phyloP scores from a whole-genome alignment of 2,888 invertebrate genomes.

The Euproctis similis region DNA sequence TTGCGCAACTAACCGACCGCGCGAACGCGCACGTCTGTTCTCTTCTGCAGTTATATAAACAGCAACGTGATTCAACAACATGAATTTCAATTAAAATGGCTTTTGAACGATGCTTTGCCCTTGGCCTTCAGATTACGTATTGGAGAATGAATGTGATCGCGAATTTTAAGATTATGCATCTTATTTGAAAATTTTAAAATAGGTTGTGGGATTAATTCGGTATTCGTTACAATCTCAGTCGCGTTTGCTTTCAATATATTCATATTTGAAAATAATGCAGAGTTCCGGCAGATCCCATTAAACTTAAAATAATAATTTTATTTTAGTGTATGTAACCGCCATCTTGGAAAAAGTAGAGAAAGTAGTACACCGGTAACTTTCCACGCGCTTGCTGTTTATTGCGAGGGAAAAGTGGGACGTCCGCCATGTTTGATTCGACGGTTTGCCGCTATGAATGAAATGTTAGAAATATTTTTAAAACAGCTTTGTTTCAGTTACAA shows the following conservation, averaged over 20 bases:
- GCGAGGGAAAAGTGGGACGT: constrained; percentile 71
- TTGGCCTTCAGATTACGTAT: constrained; percentile 35
- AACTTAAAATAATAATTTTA: no score
- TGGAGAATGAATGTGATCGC: not conserved
- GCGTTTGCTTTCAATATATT: no score
- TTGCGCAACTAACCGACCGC: constrained; percentile 52
- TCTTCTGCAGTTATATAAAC: constrained; percentile 64
- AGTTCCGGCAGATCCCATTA: no score
- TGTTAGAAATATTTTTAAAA: constrained; percentile 13
- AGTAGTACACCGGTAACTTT: constrained; percentile 74
- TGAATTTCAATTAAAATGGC: constrained; percentile 50
- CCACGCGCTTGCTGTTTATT: constrained; percentile 62
- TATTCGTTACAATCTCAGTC: no score
- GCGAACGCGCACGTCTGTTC: constrained; percentile 48
- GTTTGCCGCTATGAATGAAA: constrained; percentile 40
- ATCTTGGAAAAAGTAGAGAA: constrained; percentile 75
- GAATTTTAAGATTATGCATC: not conserved
- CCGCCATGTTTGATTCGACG: constrained; percentile 66
- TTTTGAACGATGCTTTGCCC: constrained; percentile 28
- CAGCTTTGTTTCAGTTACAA: no score
- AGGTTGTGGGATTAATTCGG: no score
- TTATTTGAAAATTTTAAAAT: no score
- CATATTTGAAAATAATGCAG: no score
- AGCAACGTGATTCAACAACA: constrained; percentile 62
- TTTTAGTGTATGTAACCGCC: no score